These are phyloP conservation scores for Polymixis lichenea DNA, from an alignment of 2,888 invertebrate species.

Conservation along the genomic window DNA sequence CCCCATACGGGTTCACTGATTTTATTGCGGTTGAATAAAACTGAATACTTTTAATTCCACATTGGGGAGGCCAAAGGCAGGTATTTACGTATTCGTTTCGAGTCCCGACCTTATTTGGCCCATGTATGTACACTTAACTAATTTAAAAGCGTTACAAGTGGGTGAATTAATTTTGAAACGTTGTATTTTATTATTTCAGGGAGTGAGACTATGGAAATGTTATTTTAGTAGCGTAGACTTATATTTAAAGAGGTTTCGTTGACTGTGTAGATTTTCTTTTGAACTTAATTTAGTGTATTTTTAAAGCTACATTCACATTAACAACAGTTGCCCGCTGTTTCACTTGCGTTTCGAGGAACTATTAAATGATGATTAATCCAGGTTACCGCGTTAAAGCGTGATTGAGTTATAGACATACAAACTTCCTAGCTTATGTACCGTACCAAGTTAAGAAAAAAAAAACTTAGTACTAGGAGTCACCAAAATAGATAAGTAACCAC, in stretches of 20 bases:
- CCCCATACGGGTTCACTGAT: neutral
- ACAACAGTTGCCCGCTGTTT: neutral
- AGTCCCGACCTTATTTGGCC: slow-evolving; percentile 25
- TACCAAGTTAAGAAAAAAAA: too few relatives aligned
- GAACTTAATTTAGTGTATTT: neutral
- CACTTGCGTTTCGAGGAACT: too few relatives aligned
- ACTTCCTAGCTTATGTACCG: too few relatives aligned
- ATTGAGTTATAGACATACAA: too few relatives aligned
- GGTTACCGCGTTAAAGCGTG: too few relatives aligned
- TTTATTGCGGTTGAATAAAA: slow-evolving; percentile 23
- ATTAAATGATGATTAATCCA: too few relatives aligned
- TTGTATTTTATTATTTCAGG: slow-evolving; percentile 32
- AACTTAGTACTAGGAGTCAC: too few relatives aligned
- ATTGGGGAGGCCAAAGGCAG: neutral
- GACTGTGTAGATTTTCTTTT: neutral
- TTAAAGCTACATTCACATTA: neutral
- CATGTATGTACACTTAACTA: slow-evolving; percentile 35
- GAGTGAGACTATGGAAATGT: neutral
- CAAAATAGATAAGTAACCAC: too few relatives aligned
- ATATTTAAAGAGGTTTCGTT: slow-evolving; percentile 1
- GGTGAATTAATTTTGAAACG: slow-evolving; percentile 34
- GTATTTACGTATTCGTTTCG: slow-evolving; percentile 40
- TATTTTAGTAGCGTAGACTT: slow-evolving; percentile 13
- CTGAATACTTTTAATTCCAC: slow-evolving; percentile 24
- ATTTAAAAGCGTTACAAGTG: slow-evolving; percentile 42